Evolutionary conservation across 35 echinoderm and acorn worm species (phyloP), one percentile per base, ranked within the genome.

Genomic region (Diadema setosum): DNA sequence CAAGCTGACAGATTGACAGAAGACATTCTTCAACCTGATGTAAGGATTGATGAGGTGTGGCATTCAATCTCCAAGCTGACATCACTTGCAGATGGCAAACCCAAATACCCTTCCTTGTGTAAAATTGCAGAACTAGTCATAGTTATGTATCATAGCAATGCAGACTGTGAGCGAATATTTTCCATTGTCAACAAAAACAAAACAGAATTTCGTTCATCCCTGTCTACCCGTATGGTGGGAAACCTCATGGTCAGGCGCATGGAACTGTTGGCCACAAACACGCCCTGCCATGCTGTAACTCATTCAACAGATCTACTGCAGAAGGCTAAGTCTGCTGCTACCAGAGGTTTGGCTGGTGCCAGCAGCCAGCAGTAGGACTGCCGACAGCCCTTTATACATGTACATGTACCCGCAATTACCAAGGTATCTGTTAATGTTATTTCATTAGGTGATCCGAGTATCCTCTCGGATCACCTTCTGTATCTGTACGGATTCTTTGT

Each of bases 71-170:
- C 55, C 26, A 60, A 85, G 45, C 83, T 85, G 45, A 85, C 36
- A 44, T 65, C 58, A 65, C 15, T 30, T 37, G 83, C 83, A 64
- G 65, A 25, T 65, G 83, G 83, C 44, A 58, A 46, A 11, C 41
- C 81, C 42, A 57, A 48, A 34, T 50, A 83, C 48, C 35, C 81
- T 52, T 31, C 81, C 42, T 85, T 39, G 58, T 52, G 12, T 21
- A 85, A 85, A 44, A 34, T 85, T 59, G 83, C 81, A 2, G 37
- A 52, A 31, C 4, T 83, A 46, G 36, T 85, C 27, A 34, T 85
- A 17, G 52, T 85, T 5, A 85, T 85, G 58, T 63, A 63, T 35
- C 83, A 85, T 59, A 85, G 83, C 83, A 85, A 67, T 63, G 83
- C 83, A 32, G 83, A 67, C 24, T 85, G 52, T 30, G 58, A 65